A percentile compares a stretch with the other conserved stretches of the same genome.
Evolutionary conservation across 2,888 invertebrate genomes (phyloP).

Genomic region (Blastobasis lacticolella): DNA sequence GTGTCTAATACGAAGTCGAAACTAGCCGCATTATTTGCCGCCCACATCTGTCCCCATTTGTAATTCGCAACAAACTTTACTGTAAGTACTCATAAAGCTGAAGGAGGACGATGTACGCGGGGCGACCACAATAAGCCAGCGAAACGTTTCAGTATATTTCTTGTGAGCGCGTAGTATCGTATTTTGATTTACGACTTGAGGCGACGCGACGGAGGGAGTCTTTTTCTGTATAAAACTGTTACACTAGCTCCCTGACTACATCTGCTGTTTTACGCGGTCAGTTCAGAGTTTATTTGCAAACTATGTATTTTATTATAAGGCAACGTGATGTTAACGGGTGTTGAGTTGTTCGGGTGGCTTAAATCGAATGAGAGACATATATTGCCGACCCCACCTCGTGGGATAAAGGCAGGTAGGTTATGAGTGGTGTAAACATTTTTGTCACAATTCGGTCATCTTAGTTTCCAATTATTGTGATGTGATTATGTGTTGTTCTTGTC

Average conservation of each 20-base stretch:
- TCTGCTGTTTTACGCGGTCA: neutral
- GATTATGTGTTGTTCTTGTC: no score
- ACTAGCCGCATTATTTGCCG: no score
- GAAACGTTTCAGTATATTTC: neutral
- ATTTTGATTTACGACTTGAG: conserved; percentile 9
- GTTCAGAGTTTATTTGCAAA: neutral
- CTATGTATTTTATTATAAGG: neutral
- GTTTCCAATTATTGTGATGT: no score
- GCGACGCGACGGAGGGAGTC: conserved; percentile 1
- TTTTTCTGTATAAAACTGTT: conserved; percentile 2
- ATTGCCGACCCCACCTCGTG: no score
- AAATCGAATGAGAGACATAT: no score
- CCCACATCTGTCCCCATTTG: neutral
- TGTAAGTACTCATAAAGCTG: neutral
- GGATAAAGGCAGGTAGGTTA: no score
- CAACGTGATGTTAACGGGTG: neutral
- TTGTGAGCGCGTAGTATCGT: neutral
- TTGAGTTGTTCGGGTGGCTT: neutral
- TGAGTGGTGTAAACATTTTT: no score
- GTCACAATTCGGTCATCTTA: no score
- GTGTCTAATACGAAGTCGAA: no score
- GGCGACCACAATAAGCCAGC: neutral
- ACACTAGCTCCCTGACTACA: neutral
- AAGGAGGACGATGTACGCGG: neutral
- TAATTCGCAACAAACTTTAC: neutral